Base-by-base conservation (phyloP, 1,140 invertebrate genomes). In the Teleogryllus occipitalis region DNA sequence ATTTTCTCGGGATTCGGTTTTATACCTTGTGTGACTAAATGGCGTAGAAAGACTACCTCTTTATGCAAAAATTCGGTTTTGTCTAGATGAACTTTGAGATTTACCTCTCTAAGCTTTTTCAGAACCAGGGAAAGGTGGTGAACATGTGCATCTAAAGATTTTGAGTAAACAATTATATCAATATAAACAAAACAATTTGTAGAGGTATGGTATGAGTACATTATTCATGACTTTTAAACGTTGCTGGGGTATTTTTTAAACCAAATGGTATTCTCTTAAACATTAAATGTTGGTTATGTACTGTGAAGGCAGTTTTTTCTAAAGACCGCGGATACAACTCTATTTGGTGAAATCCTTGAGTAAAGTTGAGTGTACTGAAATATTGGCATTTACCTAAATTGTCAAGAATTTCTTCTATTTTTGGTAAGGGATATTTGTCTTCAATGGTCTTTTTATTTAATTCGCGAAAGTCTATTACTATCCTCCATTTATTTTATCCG, bases 341-440 rank as follows among this genome's bases (percentile, higher is more conserved):
- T 21, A 88, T 81, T 80, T 89, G 86, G 83, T 83, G 85, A 80
- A 85, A 88, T 1, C 87, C 87, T 54, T 54, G 49, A 8, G 49
- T 15, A 8, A 54, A 54, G 49, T 54, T 54, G 49, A 54, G 49
- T 8, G 49, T 54, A 54, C 49, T 54, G 15, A 54, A 54, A 54
- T 54, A 54, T 54, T 54, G 49, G 15, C 49, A 54, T 54, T 54
- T 54, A 8, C 49, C 49, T 54, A 54, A 15, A 15, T 54, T 54
- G 49, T 54, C 49, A 54, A 54, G 49, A 15, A 54, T 54, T 8
- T 54, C 49, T 54, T 54, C 49, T 54, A 15, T 54, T 54, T 15
- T 54, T 8, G 49, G 49, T 15, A 54, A 54, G 15, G 8, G 49
- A 15, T 54, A 54, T 54, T 54, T 54, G 15, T 54, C 49, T 54